Evolutionary conservation across 2,113 vertebrate genomes (phyloP).

Genomic region (Micromys minutus): DNA sequence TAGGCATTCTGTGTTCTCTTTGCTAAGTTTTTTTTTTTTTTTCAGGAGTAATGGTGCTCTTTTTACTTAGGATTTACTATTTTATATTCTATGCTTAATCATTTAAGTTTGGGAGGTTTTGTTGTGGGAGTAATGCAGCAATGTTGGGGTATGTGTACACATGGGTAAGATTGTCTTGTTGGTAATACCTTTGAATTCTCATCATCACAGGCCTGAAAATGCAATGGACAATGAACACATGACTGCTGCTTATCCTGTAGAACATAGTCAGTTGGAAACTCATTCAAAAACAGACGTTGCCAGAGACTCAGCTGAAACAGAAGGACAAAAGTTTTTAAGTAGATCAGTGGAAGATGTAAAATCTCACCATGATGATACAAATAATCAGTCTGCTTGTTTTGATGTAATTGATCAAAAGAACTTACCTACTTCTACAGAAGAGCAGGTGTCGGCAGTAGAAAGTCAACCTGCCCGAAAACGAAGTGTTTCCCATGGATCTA

Average conservation of each 20-base stretch:
- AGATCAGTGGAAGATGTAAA: constrained; percentile 89
- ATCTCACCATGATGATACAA: constrained; percentile 85
- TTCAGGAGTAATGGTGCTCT: background rate
- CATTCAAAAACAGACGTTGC: constrained; percentile 91
- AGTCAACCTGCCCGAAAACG: constrained; percentile 90
- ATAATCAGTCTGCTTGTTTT: constrained; percentile 83
- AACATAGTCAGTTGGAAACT: constrained; percentile 90
- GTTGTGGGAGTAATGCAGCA: background rate
- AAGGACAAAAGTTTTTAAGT: constrained; percentile 87
- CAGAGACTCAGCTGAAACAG: constrained; percentile 88
- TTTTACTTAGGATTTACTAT: background rate
- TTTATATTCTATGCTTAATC: background rate
- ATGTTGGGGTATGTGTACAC: background rate
- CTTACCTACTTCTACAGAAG: constrained; percentile 86
- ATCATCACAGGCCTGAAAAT: constrained; percentile 81
- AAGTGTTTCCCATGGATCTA: constrained; percentile 93
- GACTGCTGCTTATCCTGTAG: constrained; percentile 85
- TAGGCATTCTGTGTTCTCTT: background rate
- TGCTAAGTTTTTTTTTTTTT: background rate
- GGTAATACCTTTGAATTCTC: constrained; percentile 15
- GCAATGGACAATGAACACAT: constrained; percentile 83
- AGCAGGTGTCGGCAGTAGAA: constrained; percentile 84
- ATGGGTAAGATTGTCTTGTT: background rate
- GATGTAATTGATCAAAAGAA: constrained; percentile 87
- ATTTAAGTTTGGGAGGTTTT: background rate